Conservation (phyloP, 2,888 invertebrate species). For the Platerodrilus igneus region DNA sequence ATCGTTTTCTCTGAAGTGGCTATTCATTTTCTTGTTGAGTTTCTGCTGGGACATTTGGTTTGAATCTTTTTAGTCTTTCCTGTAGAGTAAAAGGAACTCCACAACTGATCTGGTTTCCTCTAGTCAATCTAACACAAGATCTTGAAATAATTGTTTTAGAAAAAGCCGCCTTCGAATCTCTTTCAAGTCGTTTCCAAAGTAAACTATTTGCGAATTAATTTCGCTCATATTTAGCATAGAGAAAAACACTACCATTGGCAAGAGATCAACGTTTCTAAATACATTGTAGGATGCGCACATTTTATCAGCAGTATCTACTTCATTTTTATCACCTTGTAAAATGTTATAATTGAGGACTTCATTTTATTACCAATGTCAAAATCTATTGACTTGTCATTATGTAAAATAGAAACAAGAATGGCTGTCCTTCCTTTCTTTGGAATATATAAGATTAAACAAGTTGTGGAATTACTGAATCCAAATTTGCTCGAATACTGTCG, state of each 20-base stretch:
- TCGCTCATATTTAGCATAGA: slow-evolving; percentile 16
- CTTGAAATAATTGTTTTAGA: no score
- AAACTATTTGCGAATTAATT: slow-evolving; percentile 8
- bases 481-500: not conserved
- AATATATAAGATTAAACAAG: slow-evolving; percentile 1
- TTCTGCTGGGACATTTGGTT: not conserved
- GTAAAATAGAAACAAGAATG: slow-evolving; percentile 1
- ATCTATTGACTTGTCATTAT: slow-evolving; percentile 1
- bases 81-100: no score
- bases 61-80: not conserved
- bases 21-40: not conserved
- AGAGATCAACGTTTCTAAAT: slow-evolving; percentile 2
- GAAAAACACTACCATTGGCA: slow-evolving; percentile 6
- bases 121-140: no score
- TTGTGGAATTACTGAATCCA: not conserved
- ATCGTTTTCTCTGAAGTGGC: not conserved
- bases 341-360: not conserved
- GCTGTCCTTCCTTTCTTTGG: not conserved
- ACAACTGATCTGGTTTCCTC: no score
- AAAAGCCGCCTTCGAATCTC: no score
- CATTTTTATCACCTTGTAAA: slow-evolving; percentile 2
- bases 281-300: slow-evolving; percentile 6
- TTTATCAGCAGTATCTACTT: slow-evolving; percentile 3
- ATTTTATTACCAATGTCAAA: not conserved
- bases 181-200: slow-evolving; percentile 18